Evolutionary conservation across 2,113 vertebrate genomes (phyloP).

Genomic region (Parotia lawesii): DNA sequence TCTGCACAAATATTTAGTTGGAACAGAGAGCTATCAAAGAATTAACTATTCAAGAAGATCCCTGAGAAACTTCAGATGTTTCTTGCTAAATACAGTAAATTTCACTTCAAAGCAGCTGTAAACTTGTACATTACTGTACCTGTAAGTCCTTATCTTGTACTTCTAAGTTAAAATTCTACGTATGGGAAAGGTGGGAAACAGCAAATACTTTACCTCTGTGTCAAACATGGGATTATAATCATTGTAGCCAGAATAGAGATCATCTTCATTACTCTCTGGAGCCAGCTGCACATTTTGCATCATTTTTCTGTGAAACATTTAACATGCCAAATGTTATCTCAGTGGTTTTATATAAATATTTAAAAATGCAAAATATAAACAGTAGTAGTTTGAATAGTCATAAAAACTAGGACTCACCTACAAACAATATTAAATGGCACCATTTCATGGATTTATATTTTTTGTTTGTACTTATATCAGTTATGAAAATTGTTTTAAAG

Average conservation of each 20-base stretch:
- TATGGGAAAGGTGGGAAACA: background rate
- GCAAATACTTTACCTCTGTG: constrained; percentile 79
- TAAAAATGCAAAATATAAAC: background rate
- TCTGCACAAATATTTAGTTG: background rate
- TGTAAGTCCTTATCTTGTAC: background rate
- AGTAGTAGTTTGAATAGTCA: background rate
- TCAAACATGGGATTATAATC: constrained; percentile 94
- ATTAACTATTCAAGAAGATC: background rate
- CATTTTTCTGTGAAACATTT: constrained; percentile 63
- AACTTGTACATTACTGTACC: fast-evolving
- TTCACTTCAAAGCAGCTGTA: background rate
- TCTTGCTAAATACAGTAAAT: background rate
- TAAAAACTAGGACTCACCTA: background rate
- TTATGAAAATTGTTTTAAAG: background rate
- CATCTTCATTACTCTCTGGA: constrained; percentile 85
- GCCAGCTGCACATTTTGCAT: constrained; percentile 88
- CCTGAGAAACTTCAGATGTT: background rate
- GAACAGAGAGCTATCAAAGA: background rate
- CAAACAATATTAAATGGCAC: background rate
- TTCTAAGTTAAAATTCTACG: background rate
- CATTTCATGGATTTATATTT: background rate
- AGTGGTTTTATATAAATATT: background rate
- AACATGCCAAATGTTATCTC: background rate
- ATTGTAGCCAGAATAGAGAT: constrained; percentile 97
- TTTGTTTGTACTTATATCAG: background rate